These are phyloP conservation scores for Drosophila gunungcola DNA, from an alignment of 1,140 invertebrate species.

Conservation along the genomic window DNA sequence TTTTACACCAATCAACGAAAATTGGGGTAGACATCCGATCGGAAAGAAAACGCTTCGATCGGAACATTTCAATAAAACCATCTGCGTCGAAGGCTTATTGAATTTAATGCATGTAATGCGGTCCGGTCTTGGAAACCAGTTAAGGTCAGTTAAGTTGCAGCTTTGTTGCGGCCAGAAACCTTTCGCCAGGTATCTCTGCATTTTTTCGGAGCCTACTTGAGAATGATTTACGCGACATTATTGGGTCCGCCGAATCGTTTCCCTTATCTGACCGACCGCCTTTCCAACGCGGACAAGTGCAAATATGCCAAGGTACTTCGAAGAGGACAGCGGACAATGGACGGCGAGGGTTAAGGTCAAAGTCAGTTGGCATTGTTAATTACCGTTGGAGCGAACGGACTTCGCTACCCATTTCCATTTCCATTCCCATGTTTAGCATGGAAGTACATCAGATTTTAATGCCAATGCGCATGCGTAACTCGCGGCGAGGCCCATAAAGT, in stretches of 20 bases:
- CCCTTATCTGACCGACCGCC: slow-evolving; percentile 42
- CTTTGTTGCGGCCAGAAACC: slow-evolving; percentile 49
- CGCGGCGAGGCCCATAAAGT: slow-evolving; percentile 58
- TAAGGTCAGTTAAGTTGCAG: slow-evolving; percentile 63
- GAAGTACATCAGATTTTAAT: slow-evolving; percentile 44
- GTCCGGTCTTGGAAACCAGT: slow-evolving; percentile 41
- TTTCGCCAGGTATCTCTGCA: slow-evolving; percentile 59
- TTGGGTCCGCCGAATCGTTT: slow-evolving; percentile 45
- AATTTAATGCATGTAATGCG: slow-evolving; percentile 55
- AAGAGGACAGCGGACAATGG: slow-evolving; percentile 13
- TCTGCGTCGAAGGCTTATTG: slow-evolving; percentile 51
- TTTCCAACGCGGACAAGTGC: slow-evolving; percentile 52
- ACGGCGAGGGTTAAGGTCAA: slow-evolving; percentile 75
- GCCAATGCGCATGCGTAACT: slow-evolving; percentile 41
- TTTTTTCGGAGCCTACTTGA: slow-evolving; percentile 2
- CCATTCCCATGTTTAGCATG: slow-evolving; percentile 65
- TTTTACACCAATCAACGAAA: slow-evolving; percentile 74
- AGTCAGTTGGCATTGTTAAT: slow-evolving; percentile 78
- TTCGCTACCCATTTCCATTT: slow-evolving; percentile 40
- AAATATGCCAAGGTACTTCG: slow-evolving; percentile 47
- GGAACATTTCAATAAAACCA: slow-evolving; percentile 57
- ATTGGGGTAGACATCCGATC: slow-evolving; percentile 56
- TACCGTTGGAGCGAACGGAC: slow-evolving; percentile 58
- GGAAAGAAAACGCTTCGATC: slow-evolving; percentile 48
- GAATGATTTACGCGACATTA: slow-evolving; percentile 70